These are phyloP conservation scores for Rhopalosiphum padi DNA, from an alignment of 1,140 invertebrate genomes.

Conservation along the genomic window DNA sequence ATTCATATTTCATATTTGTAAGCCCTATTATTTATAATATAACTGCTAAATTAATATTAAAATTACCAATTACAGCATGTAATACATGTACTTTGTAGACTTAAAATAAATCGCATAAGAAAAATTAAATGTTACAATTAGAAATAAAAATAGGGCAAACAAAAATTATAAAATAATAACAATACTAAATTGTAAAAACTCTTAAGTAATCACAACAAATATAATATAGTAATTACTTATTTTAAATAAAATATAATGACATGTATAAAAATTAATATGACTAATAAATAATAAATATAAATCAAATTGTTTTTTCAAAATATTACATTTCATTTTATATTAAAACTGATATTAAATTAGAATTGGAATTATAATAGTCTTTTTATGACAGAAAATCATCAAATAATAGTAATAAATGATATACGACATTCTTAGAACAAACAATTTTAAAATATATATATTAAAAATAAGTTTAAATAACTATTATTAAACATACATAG, in stretches of 20 bases:
- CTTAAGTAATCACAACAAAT: slow-evolving; percentile 14
- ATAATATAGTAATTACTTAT: not conserved
- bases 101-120: not conserved
- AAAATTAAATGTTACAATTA: not conserved
- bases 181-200: not conserved
- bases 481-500: not conserved
- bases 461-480: slow-evolving; percentile 1
- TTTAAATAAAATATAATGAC: slow-evolving; percentile 12
- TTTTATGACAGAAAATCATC: not conserved
- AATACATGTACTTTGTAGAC: not conserved
- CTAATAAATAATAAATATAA: slow-evolving; percentile 5
- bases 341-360: not conserved
- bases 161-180: slow-evolving; percentile 2
- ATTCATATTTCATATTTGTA: slow-evolving; percentile 30
- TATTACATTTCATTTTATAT: slow-evolving; percentile 13
- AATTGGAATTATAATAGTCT: not conserved
- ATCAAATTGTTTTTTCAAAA: slow-evolving; percentile 16
- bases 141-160: not conserved
- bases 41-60: not conserved
- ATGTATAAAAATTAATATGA: not conserved
- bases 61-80: not conserved
- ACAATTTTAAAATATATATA: slow-evolving; percentile 12
- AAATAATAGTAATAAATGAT: not conserved
- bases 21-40: not conserved
- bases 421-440: not conserved